Evolutionary conservation across 2,113 vertebrate species (phyloP), one percentile per base, ranked within the genome.

Genomic region (Pterocles orientalis): DNA sequence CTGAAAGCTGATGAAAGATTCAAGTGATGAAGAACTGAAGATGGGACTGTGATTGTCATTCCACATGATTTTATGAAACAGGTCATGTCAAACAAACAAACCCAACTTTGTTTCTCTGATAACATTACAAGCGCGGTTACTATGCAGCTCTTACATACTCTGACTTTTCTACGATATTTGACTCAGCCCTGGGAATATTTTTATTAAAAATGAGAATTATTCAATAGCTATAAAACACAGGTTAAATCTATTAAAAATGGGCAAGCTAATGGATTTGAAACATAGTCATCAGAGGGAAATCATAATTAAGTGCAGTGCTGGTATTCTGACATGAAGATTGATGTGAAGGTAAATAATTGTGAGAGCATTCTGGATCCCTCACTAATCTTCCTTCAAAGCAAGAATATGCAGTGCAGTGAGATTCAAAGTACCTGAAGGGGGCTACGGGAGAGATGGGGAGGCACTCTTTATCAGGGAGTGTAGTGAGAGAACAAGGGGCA

Each of bases 181-280:
- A 76, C 53, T 94, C 73, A 95, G 54, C 41, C 69, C 12, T 54
- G 77, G 75, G 89, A 87, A 82, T 89, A 87, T 88, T 92, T 62
- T 76, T 73, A 90, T 92, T 95, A 65, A 94, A 95, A 92, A 72
- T 26, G 39, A 91, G 70, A 91, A 91, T 65, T 90, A 80, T 66
- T 96, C 87, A 89, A 92, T 91, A 94, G 62, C 82, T 87, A 87
- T 95, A 92, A 95, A 95, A 82, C 41, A 65, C 73, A 87, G 94
- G 90, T 97, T 95, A 87, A 93, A 95, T 88, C 78, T 89, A 82
- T 97, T 87, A 95, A 95, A 95, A 96, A 90, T 57, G 73, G 84
- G 78, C 70, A 82, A 92, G 62, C 70, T 95, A 94, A 95, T 95
- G 94, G 91, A 62, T 96, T 73, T 90, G 84, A 86, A 92, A 65